phyloP scores from a whole-genome alignment of 92 coral and sea anemone genomes.

The Pocillopora grandis region DNA sequence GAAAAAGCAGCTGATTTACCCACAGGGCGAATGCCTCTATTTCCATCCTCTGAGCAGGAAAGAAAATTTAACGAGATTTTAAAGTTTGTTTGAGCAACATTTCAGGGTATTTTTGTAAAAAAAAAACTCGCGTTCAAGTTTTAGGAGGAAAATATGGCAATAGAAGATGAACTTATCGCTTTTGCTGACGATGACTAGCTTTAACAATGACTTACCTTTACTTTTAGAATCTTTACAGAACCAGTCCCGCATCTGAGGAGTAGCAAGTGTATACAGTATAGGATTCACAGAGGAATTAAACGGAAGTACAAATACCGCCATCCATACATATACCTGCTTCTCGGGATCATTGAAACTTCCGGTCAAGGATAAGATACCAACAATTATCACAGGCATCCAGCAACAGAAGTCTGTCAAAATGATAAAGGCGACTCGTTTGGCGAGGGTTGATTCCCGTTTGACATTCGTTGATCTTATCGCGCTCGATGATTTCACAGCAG shows the following conservation, averaged over 20 bases:
- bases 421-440: conserved; percentile 66
- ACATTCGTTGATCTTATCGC: conserved; percentile 65
- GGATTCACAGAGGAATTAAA: conserved; percentile 79
- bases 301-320: conserved; percentile 79
- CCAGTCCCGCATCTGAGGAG: conserved; percentile 33
- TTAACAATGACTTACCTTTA: neutral
- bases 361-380: conserved; percentile 56
- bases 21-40: neutral
- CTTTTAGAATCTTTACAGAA: neutral
- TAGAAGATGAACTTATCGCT: too few species aligned
- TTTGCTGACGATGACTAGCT: too few species aligned
- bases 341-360: conserved; percentile 70
- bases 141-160: too few species aligned
- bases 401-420: conserved; percentile 74
- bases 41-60: neutral
- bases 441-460: conserved; percentile 71
- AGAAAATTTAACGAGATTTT: neutral
- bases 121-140: too few species aligned
- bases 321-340: conserved; percentile 74
- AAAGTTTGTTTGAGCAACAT: neutral
- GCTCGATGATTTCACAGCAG: conserved; percentile 40
- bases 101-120: too few species aligned
- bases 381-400: conserved; percentile 83
- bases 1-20: neutral
- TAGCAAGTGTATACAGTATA: conserved; percentile 68